Percentiles rank a stretch among this genome's conserved stretches.
phyloP scores from a whole-genome alignment of 2,797 vertebrate genomes.

The Helarctos malayanus region DNA sequence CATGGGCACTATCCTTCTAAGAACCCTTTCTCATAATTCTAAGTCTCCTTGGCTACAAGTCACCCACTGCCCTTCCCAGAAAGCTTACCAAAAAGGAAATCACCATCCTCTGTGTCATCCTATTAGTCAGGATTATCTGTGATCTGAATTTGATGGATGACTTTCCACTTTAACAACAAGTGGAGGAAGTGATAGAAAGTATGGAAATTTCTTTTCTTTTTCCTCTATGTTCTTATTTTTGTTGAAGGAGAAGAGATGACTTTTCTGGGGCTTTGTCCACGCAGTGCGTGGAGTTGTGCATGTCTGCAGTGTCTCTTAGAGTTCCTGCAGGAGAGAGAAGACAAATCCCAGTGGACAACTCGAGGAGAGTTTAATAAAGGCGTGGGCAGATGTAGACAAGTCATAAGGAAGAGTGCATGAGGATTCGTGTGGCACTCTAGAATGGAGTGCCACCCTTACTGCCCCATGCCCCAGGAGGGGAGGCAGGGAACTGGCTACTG shows the following conservation, averaged over 20 bases:
- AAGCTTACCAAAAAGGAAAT: conserved; percentile 66
- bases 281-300: neutral
- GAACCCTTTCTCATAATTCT: conserved; percentile 49
- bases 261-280: neutral
- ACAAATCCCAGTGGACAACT: neutral
- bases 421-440: neutral
- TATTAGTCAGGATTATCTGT: conserved; percentile 71
- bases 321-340: neutral
- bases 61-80: neutral
- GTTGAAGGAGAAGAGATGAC: neutral
- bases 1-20: neutral
- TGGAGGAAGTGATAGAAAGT: conserved; percentile 8
- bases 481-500: neutral
- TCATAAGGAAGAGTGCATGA: neutral
- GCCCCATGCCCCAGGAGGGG: neutral
- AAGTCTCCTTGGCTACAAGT: conserved; percentile 33
- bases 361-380: neutral
- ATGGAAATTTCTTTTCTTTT: conserved; percentile 24
- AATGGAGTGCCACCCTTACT: neutral
- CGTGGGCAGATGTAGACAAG: neutral
- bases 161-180: conserved; percentile 40
- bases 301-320: neutral
- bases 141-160: conserved; percentile 51
- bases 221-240: neutral
- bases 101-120: conserved; percentile 65